Evolutionary conservation across 2,888 invertebrate species (phyloP).

Genomic region (Drosophila nigricruria): DNA sequence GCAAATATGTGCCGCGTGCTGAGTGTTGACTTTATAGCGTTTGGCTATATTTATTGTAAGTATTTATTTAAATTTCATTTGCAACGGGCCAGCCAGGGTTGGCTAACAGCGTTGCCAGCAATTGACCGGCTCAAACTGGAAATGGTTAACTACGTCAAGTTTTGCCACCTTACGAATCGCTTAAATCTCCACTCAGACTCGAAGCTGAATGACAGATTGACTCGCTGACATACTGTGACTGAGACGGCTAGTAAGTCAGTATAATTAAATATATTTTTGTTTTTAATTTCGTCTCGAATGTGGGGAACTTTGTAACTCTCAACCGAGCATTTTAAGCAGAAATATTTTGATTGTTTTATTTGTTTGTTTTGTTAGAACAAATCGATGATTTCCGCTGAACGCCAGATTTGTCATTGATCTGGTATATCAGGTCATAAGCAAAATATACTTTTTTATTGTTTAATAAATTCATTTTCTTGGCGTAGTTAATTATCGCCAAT

Average conservation of each 20-base stretch:
- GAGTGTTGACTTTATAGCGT: conserved; percentile 33
- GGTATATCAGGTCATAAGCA: conserved; percentile 17
- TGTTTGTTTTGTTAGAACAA: conserved; percentile 23
- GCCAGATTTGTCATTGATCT: conserved; percentile 30
- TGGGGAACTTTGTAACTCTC: conserved; percentile 13
- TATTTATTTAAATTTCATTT: conserved; percentile 62
- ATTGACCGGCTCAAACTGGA: conserved; percentile 65
- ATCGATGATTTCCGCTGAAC: conserved; percentile 34
- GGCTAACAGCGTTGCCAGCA: conserved; percentile 17
- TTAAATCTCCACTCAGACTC: conserved; percentile 20
- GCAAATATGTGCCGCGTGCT: conserved; percentile 13
- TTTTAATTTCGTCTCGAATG: neutral
- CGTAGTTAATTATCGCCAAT: conserved; percentile 47
- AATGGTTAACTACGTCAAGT: conserved; percentile 52
- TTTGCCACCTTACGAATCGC: conserved; percentile 38
- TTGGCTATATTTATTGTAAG: conserved; percentile 18
- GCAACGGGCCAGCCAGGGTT: conserved; percentile 26
- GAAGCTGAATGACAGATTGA: conserved; percentile 13
- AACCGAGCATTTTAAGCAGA: neutral
- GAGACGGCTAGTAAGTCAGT: neutral
- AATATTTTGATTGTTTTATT: conserved; percentile 16
- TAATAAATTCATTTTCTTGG: conserved; percentile 59
- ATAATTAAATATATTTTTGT: conserved; percentile 16
- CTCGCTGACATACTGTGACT: conserved; percentile 9
- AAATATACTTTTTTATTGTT: conserved; percentile 33